Percentiles rank a stretch among this genome's conserved stretches.
phyloP scores from a whole-genome alignment of 2,113 vertebrate genomes.

The Piaya cayana region DNA sequence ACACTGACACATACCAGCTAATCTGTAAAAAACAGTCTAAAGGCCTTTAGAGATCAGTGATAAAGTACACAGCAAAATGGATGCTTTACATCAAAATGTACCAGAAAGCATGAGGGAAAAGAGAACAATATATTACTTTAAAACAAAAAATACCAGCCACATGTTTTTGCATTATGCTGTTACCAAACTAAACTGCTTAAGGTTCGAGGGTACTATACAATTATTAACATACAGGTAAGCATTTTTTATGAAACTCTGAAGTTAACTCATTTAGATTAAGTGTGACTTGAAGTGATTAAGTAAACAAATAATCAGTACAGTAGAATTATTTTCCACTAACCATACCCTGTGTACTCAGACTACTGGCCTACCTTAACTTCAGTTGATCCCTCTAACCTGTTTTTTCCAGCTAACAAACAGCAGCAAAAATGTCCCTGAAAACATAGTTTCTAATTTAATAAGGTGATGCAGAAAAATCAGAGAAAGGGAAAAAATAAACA shows the following conservation, averaged over 20 bases:
- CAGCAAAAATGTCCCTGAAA: neutral
- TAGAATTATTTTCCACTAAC: neutral
- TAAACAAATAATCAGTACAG: neutral
- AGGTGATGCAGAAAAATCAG: neutral
- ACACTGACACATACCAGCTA: fast-evolving
- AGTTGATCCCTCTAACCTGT: neutral
- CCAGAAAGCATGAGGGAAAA: neutral
- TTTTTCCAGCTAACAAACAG: neutral
- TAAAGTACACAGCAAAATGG: neutral
- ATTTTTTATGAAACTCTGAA: neutral
- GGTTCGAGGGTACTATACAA: neutral
- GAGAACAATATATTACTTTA: neutral
- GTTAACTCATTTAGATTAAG: neutral
- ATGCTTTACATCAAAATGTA: neutral
- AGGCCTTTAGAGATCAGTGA: neutral
- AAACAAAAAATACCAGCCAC: neutral
- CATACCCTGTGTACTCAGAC: neutral
- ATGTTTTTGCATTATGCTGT: neutral
- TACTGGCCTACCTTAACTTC: neutral
- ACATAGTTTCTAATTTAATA: neutral
- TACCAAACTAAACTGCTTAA: neutral
- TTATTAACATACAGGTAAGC: neutral
- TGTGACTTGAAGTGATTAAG: neutral
- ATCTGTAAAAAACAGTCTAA: neutral
- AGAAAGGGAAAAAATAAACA: neutral